phyloP scores from a whole-genome alignment of 1,140 invertebrate species.

The Drosophila sp. region DNA sequence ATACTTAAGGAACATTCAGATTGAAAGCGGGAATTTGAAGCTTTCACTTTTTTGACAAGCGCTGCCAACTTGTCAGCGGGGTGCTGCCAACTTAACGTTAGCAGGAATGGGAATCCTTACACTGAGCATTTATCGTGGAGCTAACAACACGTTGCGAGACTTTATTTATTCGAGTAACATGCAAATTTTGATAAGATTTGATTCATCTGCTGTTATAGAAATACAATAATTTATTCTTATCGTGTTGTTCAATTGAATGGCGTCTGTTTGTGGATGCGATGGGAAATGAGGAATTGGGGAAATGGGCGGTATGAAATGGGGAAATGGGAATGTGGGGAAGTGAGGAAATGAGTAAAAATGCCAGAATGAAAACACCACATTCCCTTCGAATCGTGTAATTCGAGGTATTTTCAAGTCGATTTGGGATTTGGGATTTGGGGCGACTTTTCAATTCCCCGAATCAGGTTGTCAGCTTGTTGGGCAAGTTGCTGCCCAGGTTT shows the following conservation, averaged over 20 bases:
- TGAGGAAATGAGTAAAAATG: not conserved
- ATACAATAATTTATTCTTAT: slow-evolving; percentile 24
- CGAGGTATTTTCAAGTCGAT: slow-evolving; percentile 24
- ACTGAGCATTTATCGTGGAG: not conserved
- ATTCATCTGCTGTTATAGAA: slow-evolving; percentile 1
- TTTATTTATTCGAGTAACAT: not conserved
- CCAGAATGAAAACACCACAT: slow-evolving; percentile 9
- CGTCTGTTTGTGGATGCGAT: not conserved
- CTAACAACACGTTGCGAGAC: not conserved
- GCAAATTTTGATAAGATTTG: slow-evolving; percentile 19
- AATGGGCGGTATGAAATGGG: slow-evolving; percentile 1
- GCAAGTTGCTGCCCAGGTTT: slow-evolving; percentile 16
- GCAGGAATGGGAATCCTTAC: not conserved
- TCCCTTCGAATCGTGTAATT: slow-evolving; percentile 28
- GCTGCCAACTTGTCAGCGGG: slow-evolving; percentile 11
- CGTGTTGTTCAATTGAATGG: slow-evolving; percentile 3
- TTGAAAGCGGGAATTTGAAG: no score
- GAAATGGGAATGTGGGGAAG: not conserved
- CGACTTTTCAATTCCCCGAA: slow-evolving; percentile 18
- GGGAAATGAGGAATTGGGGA: not conserved
- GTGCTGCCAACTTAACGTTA: slow-evolving; percentile 3
- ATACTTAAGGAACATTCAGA: no score
- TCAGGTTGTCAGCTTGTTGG: slow-evolving; percentile 12
- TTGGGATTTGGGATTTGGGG: slow-evolving; percentile 28
- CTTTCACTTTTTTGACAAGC: not conserved